Base-by-base conservation (phyloP, 1,140 invertebrate species). In the Helicoverpa armigera region DNA sequence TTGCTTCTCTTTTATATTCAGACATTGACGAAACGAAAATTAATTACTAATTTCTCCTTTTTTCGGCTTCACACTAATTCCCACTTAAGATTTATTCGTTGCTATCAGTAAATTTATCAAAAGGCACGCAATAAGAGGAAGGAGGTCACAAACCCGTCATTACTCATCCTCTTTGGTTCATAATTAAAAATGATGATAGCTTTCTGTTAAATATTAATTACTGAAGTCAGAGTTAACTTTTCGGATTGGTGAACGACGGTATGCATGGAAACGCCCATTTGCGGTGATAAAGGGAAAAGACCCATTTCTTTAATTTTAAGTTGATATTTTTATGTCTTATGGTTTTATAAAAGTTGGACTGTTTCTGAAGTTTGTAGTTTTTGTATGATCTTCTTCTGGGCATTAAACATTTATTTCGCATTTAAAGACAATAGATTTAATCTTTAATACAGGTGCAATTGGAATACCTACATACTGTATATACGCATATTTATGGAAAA, bases 101-200 rank as follows among this genome's bases (percentile, higher is more conserved):
- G 18, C 51, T 51, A 74, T 61, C 58, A 63, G 12, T 61, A 31
- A 43, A 31, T n/a, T 76, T 53, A 67, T 78, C 29, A 69, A 51
- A 54, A 51, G 13, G 16, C 76, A 70, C 50, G 63, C 63, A 69
- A 58, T 48, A n/a, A n/a, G 31, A 51, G 29, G 11, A 67, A 78
- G 14, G 43, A 80, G 74, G 81, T 78, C 69, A 81, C 60, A 67
- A 65, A 65, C 54, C 67, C 16, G 9, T 69, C 80, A 86, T 87
- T 82, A 84, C 77, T 80, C 80, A 69, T 81, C 51, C 69, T 80
- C 61, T 51, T 50, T 74, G 16, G 70, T 70, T 56, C 80, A 86
- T 86, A 89, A 89, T 89, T 88, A 88, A 89, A 89, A 87, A 85
- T 87, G 86, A 89, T 87, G 82, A 81, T 78, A 67, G 83, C 83